Evolutionary conservation across 1,140 invertebrate genomes (phyloP).

Genomic region (Melitaea cinxia): DNA sequence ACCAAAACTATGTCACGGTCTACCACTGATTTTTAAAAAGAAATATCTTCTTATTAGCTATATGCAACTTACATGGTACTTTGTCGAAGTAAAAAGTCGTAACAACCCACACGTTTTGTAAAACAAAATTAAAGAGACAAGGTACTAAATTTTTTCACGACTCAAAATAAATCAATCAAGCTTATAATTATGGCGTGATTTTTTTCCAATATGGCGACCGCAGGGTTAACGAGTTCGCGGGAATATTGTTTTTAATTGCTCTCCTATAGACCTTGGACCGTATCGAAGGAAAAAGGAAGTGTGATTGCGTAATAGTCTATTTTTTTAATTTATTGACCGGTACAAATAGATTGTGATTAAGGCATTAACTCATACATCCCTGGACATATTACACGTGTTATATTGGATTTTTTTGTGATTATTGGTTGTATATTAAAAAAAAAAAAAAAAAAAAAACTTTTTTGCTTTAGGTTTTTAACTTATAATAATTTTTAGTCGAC

Average conservation of each 20-base stretch:
- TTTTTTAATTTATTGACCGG: conserved; percentile 12
- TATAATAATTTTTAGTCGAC: too few relatives aligned
- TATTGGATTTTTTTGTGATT: too few relatives aligned
- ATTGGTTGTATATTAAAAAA: too few relatives aligned
- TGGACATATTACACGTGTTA: background rate
- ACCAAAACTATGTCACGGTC: conserved; percentile 53
- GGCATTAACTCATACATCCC: background rate
- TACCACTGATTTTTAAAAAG: conserved; percentile 58
- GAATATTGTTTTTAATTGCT: conserved; percentile 45
- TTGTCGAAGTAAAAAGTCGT: conserved; percentile 34
- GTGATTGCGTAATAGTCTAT: conserved; percentile 25
- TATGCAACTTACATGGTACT: conserved; percentile 35
- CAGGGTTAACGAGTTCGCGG: conserved; percentile 45
- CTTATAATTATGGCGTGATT: conserved; percentile 38
- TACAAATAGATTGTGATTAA: background rate
- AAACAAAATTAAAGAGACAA: conserved; percentile 34
- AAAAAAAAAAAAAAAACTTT: too few relatives aligned
- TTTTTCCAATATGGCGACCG: conserved; percentile 35
- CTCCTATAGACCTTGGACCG: conserved; percentile 35
- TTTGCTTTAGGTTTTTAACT: too few relatives aligned
- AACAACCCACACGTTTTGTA: conserved; percentile 14
- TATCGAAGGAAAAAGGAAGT: conserved; percentile 42
- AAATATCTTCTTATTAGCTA: conserved; percentile 47
- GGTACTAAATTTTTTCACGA: conserved; percentile 33
- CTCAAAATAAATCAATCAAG: conserved; percentile 43